Conservation (phyloP, 1,140 invertebrate genomes). For the Tribolium madens region DNA sequence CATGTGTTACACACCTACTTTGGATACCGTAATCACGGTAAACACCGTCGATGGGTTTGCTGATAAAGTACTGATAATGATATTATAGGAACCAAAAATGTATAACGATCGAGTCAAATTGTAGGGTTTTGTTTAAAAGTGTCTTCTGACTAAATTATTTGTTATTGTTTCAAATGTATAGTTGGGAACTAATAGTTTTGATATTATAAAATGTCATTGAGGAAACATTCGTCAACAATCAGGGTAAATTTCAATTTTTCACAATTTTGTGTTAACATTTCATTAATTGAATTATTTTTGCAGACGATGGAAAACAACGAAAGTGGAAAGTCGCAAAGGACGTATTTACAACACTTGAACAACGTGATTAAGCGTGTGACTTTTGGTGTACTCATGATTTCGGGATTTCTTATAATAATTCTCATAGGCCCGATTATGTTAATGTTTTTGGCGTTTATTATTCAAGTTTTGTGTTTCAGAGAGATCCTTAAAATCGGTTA, state of each 20-base stretch:
- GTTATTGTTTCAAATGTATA: too few relatives aligned
- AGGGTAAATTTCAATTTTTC: too few relatives aligned
- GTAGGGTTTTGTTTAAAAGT: too few relatives aligned
- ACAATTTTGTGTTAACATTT: too few relatives aligned
- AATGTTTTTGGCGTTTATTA: constrained; percentile 90
- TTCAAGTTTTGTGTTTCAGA: constrained; percentile 99
- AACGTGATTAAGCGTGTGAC: constrained; percentile 97
- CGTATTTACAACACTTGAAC: neutral
- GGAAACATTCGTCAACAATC: too few relatives aligned
- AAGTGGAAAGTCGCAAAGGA: neutral
- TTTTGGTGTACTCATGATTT: constrained; percentile 96
- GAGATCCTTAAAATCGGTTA: constrained; percentile 99
- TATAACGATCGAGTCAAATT: too few relatives aligned
- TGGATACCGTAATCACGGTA: neutral
- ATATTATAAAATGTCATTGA: too few relatives aligned
- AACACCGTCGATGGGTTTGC: neutral
- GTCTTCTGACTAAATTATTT: too few relatives aligned
- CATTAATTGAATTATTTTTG: neutral
- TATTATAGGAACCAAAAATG: too few relatives aligned
- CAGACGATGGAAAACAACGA: neutral
- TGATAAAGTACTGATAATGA: too few relatives aligned
- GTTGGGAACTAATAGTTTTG: too few relatives aligned
- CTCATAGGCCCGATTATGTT: constrained; percentile 93
- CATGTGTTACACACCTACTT: constrained; percentile 15
- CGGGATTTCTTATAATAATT: constrained; percentile 90